Base-by-base conservation (phyloP, 2,888 invertebrate genomes). In the Ophion ventricosus region DNA sequence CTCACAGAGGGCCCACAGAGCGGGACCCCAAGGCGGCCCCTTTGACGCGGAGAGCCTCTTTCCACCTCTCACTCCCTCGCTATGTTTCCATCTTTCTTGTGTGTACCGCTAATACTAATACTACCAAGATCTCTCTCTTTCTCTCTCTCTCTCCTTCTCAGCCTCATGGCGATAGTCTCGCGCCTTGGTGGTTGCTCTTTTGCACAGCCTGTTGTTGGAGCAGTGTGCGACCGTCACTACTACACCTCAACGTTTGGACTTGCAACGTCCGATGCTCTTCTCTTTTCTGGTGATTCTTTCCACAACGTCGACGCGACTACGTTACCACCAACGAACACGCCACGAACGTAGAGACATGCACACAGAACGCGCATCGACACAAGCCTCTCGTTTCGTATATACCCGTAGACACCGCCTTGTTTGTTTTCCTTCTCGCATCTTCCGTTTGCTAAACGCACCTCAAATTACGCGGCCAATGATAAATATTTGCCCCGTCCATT, bases 381-480 rank as follows among this genome's bases (percentile, higher is more conserved):
- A 40, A 26, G 40, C 1, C 54, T 49, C 49, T 49, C 29, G 26
- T 5, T 61, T 49, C 84, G 69, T 85, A 86, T 59, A 76, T 70
- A 61, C 77, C 77, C 76, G 82, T 78, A 80, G 86, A 86, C 86
- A 87, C 88, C 88, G 87, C 89, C 91, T 91, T 91, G 91, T 92
- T 92, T 92, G 91, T 92, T 92, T 92, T 92, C 90, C 92, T 91
- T 91, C 91, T 91, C 90, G 90, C 88, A 88, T 91, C 91, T 90
- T 91, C 91, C 90, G 90, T 92, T 92, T 92, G 91, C 91, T 91
- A 92, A 92, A 92, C 92, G 91, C 91, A 91, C 92, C 92, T 91
- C 91, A 92, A 92, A 92, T 92, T 92, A 92, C 91, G 91, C 90
- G 89, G 90, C 90, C 91, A 91, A 91, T 92, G 92, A 92, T 91